phyloP scores from a whole-genome alignment of 2,888 invertebrate genomes.

The Macaria liturata region DNA sequence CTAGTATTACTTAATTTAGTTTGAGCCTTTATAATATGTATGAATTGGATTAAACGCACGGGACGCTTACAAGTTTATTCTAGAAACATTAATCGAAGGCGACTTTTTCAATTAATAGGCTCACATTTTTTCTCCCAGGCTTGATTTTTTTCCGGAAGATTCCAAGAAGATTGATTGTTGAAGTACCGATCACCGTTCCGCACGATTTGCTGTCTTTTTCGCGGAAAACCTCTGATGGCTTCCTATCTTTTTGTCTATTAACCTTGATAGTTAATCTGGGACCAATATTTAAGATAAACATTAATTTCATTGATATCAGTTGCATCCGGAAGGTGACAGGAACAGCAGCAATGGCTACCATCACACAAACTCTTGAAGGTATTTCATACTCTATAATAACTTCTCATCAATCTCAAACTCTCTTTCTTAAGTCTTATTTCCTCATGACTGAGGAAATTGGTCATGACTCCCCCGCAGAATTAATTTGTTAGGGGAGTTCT shows the following conservation, averaged over 20 bases:
- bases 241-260: slow-evolving; percentile 48
- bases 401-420: too few species aligned
- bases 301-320: slow-evolving; percentile 62
- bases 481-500: too few species aligned
- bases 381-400: slow-evolving; percentile 7
- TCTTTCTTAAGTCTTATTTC: too few species aligned
- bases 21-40: too few species aligned
- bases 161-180: slow-evolving; percentile 21
- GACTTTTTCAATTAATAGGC: neutral
- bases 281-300: slow-evolving; percentile 67
- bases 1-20: too few species aligned
- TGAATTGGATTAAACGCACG: too few species aligned
- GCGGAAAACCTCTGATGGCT: slow-evolving; percentile 40
- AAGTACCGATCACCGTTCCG: slow-evolving; percentile 47
- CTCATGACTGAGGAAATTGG: too few species aligned
- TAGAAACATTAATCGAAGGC: neutral
- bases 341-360: slow-evolving; percentile 54
- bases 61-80: too few species aligned
- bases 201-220: slow-evolving; percentile 44
- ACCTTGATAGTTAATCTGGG: slow-evolving; percentile 44
- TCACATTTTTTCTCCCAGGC: slow-evolving; percentile 18
- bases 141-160: slow-evolving; percentile 33
- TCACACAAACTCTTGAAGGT: slow-evolving; percentile 62
- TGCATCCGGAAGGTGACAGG: slow-evolving; percentile 39
- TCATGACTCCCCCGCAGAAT: too few species aligned